Percentiles rank a stretch among this genome's conserved stretches.
These are phyloP conservation scores for Anolis carolinensis DNA, from an alignment of 2,113 vertebrate species.

Conservation along the genomic window DNA sequence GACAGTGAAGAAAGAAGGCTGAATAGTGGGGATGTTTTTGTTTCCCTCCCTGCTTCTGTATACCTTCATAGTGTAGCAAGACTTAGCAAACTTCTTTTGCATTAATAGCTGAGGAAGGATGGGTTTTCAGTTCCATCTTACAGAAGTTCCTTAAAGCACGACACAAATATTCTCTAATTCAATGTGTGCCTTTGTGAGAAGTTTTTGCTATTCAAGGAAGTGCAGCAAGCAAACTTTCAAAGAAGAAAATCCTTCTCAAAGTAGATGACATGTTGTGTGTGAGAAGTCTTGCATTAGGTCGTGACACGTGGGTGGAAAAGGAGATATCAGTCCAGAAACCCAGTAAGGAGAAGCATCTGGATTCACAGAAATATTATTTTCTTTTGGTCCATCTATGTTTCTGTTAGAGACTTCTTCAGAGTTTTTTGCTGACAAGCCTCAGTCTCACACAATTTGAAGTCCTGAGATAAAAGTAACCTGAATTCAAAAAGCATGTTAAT, in stretches of 20 bases:
- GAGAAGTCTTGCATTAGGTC: neutral
- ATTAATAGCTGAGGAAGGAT: neutral
- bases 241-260: neutral
- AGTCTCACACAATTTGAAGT: neutral
- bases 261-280: neutral
- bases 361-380: neutral
- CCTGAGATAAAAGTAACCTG: neutral
- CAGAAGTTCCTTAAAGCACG: neutral
- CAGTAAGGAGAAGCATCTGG: neutral
- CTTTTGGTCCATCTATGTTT: neutral
- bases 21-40: neutral
- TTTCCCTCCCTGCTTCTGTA: neutral
- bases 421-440: neutral
- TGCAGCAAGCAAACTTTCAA: neutral
- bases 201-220: neutral
- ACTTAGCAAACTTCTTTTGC: neutral
- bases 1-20: slow-evolving; percentile 44
- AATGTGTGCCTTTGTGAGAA: neutral
- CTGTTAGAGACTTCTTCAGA: neutral
- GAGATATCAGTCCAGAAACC: neutral
- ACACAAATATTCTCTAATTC: neutral
- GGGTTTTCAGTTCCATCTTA: neutral
- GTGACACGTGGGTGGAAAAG: neutral
- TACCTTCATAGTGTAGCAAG: neutral
- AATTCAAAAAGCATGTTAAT: neutral